Percentiles rank a stretch among this genome's conserved stretches.
Evolutionary conservation across 2,888 invertebrate species (phyloP).

Genomic region (Ptychoptera albimana): DNA sequence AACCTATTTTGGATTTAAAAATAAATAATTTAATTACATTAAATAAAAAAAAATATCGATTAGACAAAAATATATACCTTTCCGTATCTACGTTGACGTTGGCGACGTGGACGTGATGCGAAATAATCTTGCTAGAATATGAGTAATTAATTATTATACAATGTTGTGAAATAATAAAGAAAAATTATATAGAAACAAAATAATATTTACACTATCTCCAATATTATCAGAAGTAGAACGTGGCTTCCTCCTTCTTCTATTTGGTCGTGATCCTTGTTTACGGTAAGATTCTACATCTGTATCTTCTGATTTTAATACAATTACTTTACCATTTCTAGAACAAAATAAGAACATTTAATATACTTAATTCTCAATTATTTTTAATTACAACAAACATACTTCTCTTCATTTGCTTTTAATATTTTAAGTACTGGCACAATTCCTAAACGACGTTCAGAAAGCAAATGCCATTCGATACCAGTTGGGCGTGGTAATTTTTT

Average conservation of each 20-base stretch:
- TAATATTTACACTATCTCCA: slow-evolving; percentile 10
- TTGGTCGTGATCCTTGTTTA: slow-evolving; percentile 23
- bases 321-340: slow-evolving; percentile 39
- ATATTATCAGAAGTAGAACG: slow-evolving; percentile 13
- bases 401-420: slow-evolving; percentile 49
- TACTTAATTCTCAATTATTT: slow-evolving; percentile 1
- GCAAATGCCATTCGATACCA: slow-evolving; percentile 65
- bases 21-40: background rate
- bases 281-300: slow-evolving; percentile 48
- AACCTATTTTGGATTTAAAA: slow-evolving; percentile 18
- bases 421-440: slow-evolving; percentile 57
- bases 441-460: slow-evolving; percentile 54
- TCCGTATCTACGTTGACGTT: slow-evolving; percentile 2
- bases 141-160: background rate
- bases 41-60: background rate
- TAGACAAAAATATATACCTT: background rate
- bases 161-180: slow-evolving; percentile 1
- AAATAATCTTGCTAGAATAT: slow-evolving; percentile 8
- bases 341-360: slow-evolving; percentile 1
- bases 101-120: slow-evolving; percentile 4
- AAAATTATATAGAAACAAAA: slow-evolving; percentile 8
- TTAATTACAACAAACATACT: too few relatives aligned
- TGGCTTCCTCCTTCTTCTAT: slow-evolving; percentile 31
- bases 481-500: slow-evolving; percentile 44
- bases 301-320: slow-evolving; percentile 49